These are phyloP conservation scores for Anoplolepis gracilipes DNA, from an alignment of 1,140 invertebrate genomes.

Conservation along the genomic window DNA sequence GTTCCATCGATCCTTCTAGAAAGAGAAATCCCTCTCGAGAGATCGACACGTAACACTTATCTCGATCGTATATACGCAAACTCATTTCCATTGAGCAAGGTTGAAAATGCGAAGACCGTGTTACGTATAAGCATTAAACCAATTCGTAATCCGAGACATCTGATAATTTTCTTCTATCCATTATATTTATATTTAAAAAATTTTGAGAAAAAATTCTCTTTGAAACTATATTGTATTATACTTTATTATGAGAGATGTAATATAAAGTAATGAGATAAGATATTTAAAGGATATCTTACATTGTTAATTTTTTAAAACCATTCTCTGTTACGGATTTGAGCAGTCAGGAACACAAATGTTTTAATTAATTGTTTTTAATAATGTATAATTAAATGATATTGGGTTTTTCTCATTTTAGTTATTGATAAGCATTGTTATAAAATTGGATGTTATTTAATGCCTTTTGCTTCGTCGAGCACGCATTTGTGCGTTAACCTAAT, in stretches of 20 bases:
- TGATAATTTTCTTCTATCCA: slow-evolving; percentile 8
- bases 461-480: background rate
- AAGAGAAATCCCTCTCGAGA: slow-evolving; percentile 48
- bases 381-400: background rate
- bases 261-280: background rate
- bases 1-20: slow-evolving; percentile 46
- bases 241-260: background rate
- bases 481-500: background rate
- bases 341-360: background rate
- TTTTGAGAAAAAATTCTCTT: background rate
- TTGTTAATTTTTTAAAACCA: background rate
- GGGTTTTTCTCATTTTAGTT: background rate
- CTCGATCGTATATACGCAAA: slow-evolving; percentile 44
- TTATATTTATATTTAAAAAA: slow-evolving; percentile 13
- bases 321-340: background rate
- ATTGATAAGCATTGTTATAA: background rate
- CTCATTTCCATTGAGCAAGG: slow-evolving; percentile 55
- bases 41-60: slow-evolving; percentile 52
- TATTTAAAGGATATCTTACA: background rate
- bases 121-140: slow-evolving; percentile 25
- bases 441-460: slow-evolving; percentile 23
- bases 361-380: background rate
- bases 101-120: slow-evolving; percentile 34
- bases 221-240: background rate
- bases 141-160: background rate